Conservation (phyloP, 2,888 invertebrate species). For the Gonocerus acuteangulatus region DNA sequence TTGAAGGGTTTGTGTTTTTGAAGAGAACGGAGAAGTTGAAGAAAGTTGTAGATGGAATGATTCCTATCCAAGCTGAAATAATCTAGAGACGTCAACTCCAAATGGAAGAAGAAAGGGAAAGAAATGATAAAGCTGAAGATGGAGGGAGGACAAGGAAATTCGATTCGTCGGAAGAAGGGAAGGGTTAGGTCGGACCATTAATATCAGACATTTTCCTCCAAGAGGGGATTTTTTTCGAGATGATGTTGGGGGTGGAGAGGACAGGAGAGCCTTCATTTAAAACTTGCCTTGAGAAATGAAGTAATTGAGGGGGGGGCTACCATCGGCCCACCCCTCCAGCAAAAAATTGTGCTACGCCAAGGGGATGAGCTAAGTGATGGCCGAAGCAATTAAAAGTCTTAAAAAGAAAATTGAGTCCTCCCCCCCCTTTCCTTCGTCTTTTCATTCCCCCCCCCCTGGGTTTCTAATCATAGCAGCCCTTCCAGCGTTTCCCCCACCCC, state of each 20-base stretch:
- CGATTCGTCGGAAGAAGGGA: background rate
- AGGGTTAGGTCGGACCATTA: constrained; percentile 1
- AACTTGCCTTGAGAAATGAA: constrained; percentile 31
- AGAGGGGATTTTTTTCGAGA: background rate
- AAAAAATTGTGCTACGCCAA: constrained; percentile 33
- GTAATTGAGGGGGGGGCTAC: constrained; percentile 33
- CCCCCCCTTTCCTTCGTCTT: constrained; percentile 33
- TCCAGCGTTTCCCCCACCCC: constrained; percentile 2
- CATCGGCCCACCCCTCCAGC: constrained; percentile 27
- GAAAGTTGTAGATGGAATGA: too few relatives aligned
- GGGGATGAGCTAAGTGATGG: constrained; percentile 39
- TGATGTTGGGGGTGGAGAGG: background rate
- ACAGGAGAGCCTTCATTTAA: constrained; percentile 14
- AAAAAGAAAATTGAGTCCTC: constrained; percentile 41
- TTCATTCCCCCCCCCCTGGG: constrained; percentile 28
- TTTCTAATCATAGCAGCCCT: constrained; percentile 37
- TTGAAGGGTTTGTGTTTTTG: too few relatives aligned
- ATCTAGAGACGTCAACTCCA: too few relatives aligned
- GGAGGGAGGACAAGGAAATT: background rate
- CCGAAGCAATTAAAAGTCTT: constrained; percentile 42
- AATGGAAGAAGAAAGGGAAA: background rate
- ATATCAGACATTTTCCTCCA: background rate
- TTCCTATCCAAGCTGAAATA: too few relatives aligned
- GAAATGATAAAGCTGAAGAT: background rate
- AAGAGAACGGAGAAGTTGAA: too few relatives aligned